These are phyloP conservation scores for Andrena dorsata DNA, from an alignment of 2,888 invertebrate species.

Conservation along the genomic window DNA sequence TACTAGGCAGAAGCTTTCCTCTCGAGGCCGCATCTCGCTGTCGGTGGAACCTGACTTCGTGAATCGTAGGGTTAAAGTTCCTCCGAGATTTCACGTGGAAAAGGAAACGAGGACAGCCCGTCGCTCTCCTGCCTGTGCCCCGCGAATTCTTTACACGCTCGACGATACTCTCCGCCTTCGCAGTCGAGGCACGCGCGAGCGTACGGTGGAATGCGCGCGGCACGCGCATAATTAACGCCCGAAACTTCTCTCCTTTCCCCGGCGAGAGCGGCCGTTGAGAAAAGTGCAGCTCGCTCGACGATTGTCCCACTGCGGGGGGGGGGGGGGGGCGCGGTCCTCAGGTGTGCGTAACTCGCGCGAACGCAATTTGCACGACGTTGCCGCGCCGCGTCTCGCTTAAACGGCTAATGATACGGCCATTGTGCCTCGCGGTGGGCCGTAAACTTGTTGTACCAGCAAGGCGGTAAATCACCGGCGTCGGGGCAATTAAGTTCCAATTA, in stretches of 20 bases:
- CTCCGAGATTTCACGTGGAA: not conserved
- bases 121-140: not conserved
- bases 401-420: constrained; percentile 58
- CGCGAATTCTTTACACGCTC: constrained; percentile 57
- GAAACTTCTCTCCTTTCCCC: constrained; percentile 56
- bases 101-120: constrained; percentile 1
- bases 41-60: not conserved
- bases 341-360: not conserved
- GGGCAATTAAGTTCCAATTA: constrained; percentile 75
- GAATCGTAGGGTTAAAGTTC: not conserved
- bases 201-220: constrained; percentile 57
- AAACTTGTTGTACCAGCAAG: constrained; percentile 47
- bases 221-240: constrained; percentile 62
- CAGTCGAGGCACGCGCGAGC: constrained; percentile 61
- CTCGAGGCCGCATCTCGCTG: not conserved
- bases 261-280: not conserved
- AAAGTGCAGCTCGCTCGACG: not conserved
- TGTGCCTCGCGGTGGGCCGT: constrained; percentile 31
- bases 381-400: constrained; percentile 38
- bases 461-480: constrained; percentile 64
- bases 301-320: not conserved
- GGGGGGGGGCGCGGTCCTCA: too few relatives aligned
- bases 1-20: not conserved
- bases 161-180: constrained; percentile 37
- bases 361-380: constrained; percentile 39